Percentiles rank a stretch among this genome's conserved stretches.
Evolutionary conservation across 2,888 invertebrate species (phyloP).

Genomic region (Cephus spinipes): DNA sequence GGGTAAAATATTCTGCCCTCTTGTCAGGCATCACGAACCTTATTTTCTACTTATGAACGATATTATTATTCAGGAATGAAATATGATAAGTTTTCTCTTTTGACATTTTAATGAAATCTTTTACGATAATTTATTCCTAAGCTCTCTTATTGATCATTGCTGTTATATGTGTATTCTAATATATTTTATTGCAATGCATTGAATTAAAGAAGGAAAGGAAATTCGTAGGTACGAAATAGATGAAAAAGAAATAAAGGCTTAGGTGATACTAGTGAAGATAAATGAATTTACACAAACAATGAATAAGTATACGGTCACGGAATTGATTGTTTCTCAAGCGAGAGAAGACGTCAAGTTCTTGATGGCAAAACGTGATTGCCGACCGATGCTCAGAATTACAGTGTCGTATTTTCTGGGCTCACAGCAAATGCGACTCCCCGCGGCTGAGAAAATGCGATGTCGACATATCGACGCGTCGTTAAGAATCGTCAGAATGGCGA

Average conservation of each 20-base stretch:
- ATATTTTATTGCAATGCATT: background rate
- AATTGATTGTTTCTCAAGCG: background rate
- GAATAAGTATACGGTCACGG: background rate
- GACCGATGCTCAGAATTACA: background rate
- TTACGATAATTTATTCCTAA: background rate
- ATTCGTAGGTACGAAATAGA: background rate
- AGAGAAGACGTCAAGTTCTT: background rate
- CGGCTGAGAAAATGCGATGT: background rate
- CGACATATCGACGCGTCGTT: background rate
- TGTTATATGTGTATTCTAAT: background rate
- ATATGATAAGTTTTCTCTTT: too few relatives aligned
- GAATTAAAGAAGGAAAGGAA: background rate
- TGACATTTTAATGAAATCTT: background rate
- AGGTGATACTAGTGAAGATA: background rate
- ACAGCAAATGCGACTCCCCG: background rate
- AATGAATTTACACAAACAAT: background rate
- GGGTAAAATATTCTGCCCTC: too few relatives aligned
- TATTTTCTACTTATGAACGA: too few relatives aligned
- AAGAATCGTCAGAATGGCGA: background rate
- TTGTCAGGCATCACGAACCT: too few relatives aligned
- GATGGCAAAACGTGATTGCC: slow-evolving; percentile 1
- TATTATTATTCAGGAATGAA: too few relatives aligned
- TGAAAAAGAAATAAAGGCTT: background rate
- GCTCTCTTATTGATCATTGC: background rate
- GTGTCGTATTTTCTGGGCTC: background rate